Evolutionary conservation across 2,888 invertebrate species (phyloP).

Genomic region (Drosophila subsilvestris): DNA sequence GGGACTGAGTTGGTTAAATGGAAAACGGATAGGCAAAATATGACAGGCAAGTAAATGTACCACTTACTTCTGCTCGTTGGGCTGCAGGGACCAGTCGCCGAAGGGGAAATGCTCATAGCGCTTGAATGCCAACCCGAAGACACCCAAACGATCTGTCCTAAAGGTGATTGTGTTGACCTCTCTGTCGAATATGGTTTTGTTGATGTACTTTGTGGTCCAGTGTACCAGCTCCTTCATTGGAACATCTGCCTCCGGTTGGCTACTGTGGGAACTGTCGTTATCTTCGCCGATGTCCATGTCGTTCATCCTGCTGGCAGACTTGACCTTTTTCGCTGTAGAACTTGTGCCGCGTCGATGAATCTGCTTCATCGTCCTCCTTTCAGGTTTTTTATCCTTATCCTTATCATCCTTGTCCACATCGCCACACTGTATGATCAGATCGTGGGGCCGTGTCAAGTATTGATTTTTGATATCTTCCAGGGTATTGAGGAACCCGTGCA

Average conservation of each 20-base stretch:
- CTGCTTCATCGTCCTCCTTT: background rate
- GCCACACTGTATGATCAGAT: conserved; percentile 37
- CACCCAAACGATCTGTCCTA: conserved; percentile 81
- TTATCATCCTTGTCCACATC: background rate
- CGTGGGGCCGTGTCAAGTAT: conserved; percentile 18
- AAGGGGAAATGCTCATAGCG: conserved; percentile 83
- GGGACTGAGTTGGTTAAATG: conserved; percentile 46
- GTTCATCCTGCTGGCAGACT: background rate
- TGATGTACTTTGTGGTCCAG: conserved; percentile 79
- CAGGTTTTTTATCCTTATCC: background rate
- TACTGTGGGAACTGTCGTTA: background rate
- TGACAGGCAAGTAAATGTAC: no score
- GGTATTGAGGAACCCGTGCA: conserved; percentile 42
- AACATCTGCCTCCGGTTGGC: background rate
- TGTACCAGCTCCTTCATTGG: conserved; percentile 42
- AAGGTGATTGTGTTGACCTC: conserved; percentile 62
- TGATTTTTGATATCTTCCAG: conserved; percentile 44
- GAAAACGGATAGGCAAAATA: background rate
- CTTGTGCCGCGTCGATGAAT: background rate
- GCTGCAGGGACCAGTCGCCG: conserved; percentile 74
- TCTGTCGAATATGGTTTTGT: conserved; percentile 51
- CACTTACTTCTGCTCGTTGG: conserved; percentile 72
- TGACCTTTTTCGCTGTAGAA: accelerated
- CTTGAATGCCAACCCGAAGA: conserved; percentile 81
- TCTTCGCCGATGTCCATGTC: background rate